These are phyloP conservation scores for Chaetodon trifascialis DNA, from an alignment of 2,113 vertebrate species.

Conservation along the genomic window DNA sequence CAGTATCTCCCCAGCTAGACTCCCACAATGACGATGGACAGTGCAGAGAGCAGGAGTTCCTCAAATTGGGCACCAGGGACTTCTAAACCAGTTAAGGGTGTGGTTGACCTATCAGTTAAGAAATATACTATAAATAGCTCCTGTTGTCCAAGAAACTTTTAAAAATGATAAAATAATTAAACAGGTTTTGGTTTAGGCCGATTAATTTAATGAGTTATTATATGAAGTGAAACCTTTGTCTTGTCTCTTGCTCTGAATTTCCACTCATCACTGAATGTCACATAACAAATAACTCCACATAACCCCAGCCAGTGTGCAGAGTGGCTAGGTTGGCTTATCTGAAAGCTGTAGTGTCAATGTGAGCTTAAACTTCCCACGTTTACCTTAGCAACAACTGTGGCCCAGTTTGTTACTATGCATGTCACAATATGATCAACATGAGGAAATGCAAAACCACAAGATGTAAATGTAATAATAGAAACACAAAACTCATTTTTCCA, in stretches of 20 bases:
- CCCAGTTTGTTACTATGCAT: too few species aligned
- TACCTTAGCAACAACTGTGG: too few species aligned
- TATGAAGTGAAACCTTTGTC: not conserved
- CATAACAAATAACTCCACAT: too few species aligned
- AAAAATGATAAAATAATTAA: not conserved
- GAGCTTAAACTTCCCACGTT: too few species aligned
- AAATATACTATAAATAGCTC: slow-evolving; percentile 13
- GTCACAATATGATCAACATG: too few species aligned
- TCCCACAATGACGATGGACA: slow-evolving; percentile 27
- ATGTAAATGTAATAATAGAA: too few species aligned
- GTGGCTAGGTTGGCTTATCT: too few species aligned
- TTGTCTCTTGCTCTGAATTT: not conserved
- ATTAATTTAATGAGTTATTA: not conserved
- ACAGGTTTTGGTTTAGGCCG: not conserved
- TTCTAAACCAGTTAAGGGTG: slow-evolving; percentile 64
- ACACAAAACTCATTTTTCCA: too few species aligned
- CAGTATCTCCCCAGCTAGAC: slow-evolving; percentile 44
- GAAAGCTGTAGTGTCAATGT: too few species aligned
- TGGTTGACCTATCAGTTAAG: slow-evolving; percentile 65
- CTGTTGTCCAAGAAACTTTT: slow-evolving; percentile 10
- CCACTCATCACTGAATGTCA: not conserved
- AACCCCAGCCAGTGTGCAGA: too few species aligned
- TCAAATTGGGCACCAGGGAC: slow-evolving; percentile 66
- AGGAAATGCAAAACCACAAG: too few species aligned
- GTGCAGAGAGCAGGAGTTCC: slow-evolving; percentile 13